A percentile compares a stretch with the other conserved stretches of the same genome.
phyloP scores from a whole-genome alignment of 2,113 vertebrate species.

The Gallinago jamesoni region DNA sequence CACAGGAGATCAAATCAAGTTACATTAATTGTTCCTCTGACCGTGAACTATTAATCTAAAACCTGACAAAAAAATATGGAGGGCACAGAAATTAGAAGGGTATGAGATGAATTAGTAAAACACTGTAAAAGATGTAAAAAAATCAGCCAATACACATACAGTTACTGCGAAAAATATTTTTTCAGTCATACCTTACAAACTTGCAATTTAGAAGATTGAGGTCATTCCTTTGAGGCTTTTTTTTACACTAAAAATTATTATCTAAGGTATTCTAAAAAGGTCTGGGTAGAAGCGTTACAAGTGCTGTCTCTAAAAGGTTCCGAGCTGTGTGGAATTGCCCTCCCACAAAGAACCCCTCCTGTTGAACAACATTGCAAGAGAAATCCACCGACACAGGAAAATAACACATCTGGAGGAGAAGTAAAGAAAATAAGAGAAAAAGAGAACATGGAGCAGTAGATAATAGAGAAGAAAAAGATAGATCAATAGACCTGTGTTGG shows the following conservation, averaged over 20 bases:
- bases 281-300: not conserved
- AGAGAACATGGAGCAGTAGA: not conserved
- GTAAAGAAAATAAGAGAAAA: not conserved
- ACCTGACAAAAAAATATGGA: not conserved
- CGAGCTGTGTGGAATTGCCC: not conserved
- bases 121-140: not conserved
- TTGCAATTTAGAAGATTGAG: not conserved
- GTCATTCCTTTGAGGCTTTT: not conserved
- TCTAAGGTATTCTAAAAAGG: not conserved
- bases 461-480: not conserved
- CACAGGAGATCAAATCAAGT: not conserved
- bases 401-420: not conserved
- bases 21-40: not conserved
- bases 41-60: not conserved
- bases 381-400: not conserved
- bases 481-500: not conserved
- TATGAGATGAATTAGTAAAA: not conserved
- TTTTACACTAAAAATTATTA: not conserved
- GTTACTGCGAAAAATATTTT: not conserved
- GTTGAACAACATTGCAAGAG: not conserved
- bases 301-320: not conserved
- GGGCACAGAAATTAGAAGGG: not conserved
- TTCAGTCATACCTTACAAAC: not conserved
- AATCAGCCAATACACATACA: not conserved
- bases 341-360: rapidly evolving